A percentile compares a stretch with the other conserved stretches of the same genome.
These are phyloP conservation scores for Scyliorhinus canicula DNA, from an alignment of 2,797 vertebrate species.

Conservation along the genomic window DNA sequence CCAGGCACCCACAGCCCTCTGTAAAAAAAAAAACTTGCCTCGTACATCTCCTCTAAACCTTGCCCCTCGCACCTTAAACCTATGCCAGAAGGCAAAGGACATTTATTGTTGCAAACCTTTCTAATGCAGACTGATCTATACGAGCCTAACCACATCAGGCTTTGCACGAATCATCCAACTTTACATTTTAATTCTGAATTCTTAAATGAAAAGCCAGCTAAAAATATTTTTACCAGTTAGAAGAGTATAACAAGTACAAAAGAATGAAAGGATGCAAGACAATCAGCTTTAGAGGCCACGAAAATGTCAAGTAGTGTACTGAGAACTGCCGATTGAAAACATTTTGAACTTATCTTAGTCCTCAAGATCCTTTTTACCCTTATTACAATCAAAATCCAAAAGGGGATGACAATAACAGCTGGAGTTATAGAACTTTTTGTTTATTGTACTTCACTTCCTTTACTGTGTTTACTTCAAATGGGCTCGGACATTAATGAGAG, in stretches of 20 bases:
- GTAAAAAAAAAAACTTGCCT: too few relatives aligned
- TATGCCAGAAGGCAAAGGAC: background rate
- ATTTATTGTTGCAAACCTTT: background rate
- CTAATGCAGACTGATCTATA: background rate
- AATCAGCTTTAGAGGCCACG: background rate
- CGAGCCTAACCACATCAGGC: background rate
- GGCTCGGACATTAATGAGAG: background rate
- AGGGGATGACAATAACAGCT: background rate
- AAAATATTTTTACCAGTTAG: background rate
- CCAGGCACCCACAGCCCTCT: too few relatives aligned
- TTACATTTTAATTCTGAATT: constrained; percentile 5
- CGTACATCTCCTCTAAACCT: too few relatives aligned
- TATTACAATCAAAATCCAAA: background rate
- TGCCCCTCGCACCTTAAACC: too few relatives aligned
- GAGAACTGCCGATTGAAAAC: background rate
- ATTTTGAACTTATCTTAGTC: background rate
- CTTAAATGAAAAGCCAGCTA: background rate
- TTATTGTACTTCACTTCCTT: background rate
- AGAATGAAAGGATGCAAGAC: too few relatives aligned
- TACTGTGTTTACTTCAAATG: constrained; percentile 20
- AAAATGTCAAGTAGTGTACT: background rate
- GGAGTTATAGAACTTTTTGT: constrained; percentile 4
- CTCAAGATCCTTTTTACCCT: constrained; percentile 4
- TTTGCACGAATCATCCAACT: background rate
- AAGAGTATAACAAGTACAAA: background rate